Percentiles rank a stretch among this genome's conserved stretches.
Evolutionary conservation across 1,140 invertebrate genomes (phyloP).

Genomic region (Plutomurus gul): DNA sequence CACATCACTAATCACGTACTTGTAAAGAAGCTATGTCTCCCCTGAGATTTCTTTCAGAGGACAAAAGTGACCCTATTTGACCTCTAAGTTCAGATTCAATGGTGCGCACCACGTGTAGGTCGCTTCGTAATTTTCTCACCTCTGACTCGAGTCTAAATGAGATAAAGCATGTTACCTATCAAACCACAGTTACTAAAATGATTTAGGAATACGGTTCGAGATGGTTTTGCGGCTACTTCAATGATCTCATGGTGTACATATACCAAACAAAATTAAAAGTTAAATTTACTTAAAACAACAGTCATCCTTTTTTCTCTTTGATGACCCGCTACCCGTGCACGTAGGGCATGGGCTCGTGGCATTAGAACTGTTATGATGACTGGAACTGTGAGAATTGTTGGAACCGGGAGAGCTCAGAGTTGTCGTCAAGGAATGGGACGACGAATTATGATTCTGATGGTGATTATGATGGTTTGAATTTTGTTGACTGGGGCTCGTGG

Average conservation of each 20-base stretch:
- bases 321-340: constrained; percentile 30
- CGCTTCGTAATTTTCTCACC: constrained; percentile 77
- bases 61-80: constrained; percentile 71
- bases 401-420: constrained; percentile 20
- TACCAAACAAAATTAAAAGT: too few species aligned
- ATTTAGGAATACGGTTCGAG: too few species aligned
- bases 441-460: constrained; percentile 42
- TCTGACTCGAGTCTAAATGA: constrained; percentile 66
- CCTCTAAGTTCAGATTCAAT: constrained; percentile 80
- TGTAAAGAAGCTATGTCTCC: constrained; percentile 76
- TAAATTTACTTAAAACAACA: constrained; percentile 24
- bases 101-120: constrained; percentile 75
- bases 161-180: background rate
- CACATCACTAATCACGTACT: constrained; percentile 60
- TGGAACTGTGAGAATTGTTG: constrained; percentile 39
- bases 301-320: constrained; percentile 41
- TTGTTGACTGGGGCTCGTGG: constrained; percentile 25
- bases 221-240: too few species aligned
- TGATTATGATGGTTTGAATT: constrained; percentile 45
- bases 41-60: constrained; percentile 73
- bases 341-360: constrained; percentile 7
- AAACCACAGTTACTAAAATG: background rate
- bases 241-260: too few species aligned
- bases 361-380: constrained; percentile 35
- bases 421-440: background rate